phyloP scores from a whole-genome alignment of 2,113 vertebrate species.

The Vireo altiloquus region DNA sequence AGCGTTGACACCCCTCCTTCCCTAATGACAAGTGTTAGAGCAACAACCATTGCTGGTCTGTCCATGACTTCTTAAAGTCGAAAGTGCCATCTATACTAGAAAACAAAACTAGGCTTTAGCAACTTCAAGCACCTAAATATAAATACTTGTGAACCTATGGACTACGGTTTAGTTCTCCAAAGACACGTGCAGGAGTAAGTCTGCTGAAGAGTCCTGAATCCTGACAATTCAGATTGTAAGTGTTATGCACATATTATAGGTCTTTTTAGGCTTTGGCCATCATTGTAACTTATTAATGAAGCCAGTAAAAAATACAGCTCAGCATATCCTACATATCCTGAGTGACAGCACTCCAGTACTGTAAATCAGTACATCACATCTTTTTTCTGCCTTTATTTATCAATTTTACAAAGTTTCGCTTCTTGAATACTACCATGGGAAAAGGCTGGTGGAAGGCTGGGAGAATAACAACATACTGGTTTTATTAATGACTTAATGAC shows the following conservation, averaged over 20 bases:
- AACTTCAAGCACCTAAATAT: neutral
- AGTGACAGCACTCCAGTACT: neutral
- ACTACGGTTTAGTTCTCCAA: neutral
- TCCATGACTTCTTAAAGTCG: neutral
- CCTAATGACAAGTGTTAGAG: neutral
- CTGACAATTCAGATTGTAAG: neutral
- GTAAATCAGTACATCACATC: neutral
- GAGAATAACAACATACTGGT: neutral
- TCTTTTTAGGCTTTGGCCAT: neutral
- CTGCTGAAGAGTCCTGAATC: neutral
- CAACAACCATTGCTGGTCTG: neutral
- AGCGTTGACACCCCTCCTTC: neutral
- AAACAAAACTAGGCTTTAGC: neutral
- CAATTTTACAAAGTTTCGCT: neutral
- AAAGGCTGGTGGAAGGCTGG: neutral
- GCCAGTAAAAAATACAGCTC: neutral
- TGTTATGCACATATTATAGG: neutral
- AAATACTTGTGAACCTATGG: neutral
- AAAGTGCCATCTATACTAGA: neutral
- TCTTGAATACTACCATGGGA: neutral
- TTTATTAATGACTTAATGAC: slow-evolving; percentile 4
- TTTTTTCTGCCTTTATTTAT: neutral
- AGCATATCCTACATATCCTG: neutral
- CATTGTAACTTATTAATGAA: neutral
- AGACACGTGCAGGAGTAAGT: neutral